phyloP scores from a whole-genome alignment of 1,140 invertebrate genomes.

The Chrysomallon squamiferum region DNA sequence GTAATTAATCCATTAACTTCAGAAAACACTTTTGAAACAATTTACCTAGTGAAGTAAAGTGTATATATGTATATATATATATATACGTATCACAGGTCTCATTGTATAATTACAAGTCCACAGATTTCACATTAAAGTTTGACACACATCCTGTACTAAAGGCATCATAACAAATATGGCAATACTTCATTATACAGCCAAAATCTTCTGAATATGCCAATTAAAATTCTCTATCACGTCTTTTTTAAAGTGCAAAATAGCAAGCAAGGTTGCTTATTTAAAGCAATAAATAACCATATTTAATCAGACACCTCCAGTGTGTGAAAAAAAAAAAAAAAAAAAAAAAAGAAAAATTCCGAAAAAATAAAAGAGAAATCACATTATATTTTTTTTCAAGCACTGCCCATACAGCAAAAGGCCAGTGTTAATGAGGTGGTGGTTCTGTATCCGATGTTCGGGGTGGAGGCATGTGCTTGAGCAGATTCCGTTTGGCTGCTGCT shows the following conservation, averaged over 20 bases:
- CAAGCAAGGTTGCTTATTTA: conserved; percentile 6
- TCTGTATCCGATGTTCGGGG: conserved; percentile 43
- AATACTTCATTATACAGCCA: background rate
- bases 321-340: no score
- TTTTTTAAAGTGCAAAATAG: conserved; percentile 4
- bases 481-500: conserved; percentile 47
- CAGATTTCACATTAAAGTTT: no score
- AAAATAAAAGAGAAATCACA: no score
- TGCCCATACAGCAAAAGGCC: background rate
- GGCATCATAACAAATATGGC: conserved; percentile 1
- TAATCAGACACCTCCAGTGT: no score
- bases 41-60: no score
- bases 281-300: conserved; percentile 2
- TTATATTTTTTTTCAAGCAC: no score
- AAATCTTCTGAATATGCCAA: conserved; percentile 5
- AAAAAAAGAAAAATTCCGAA: no score
- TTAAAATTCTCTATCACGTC: conserved; percentile 1
- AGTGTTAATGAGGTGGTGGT: conserved; percentile 42
- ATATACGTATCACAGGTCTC: no score
- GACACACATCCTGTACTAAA: background rate
- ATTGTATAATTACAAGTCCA: no score
- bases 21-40: no score
- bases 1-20: no score
- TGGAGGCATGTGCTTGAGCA: conserved; percentile 52
- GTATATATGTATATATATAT: no score